A percentile compares a stretch with the other conserved stretches of the same genome.
Evolutionary conservation across 2,113 vertebrate genomes (phyloP).

Genomic region (Romanogobio albipinnatus): DNA sequence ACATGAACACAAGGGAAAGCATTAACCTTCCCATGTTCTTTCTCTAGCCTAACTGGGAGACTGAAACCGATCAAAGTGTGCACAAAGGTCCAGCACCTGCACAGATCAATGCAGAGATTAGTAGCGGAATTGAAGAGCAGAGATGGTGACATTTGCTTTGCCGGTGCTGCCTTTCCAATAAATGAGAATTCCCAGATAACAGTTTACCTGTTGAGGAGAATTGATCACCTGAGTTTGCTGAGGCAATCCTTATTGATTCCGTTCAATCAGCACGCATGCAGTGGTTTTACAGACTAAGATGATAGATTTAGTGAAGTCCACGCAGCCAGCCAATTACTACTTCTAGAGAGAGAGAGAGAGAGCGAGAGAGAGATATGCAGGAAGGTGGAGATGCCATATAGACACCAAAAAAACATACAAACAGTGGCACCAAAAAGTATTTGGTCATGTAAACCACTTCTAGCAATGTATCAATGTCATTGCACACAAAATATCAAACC

Average conservation of each 20-base stretch:
- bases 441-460: neutral
- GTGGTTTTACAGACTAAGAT: conserved; percentile 49
- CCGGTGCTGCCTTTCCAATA: conserved; percentile 28
- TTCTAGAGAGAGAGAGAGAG: neutral
- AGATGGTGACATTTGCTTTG: conserved; percentile 51
- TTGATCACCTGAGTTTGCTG: conserved; percentile 48
- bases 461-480: neutral
- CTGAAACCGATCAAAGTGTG: conserved; percentile 22
- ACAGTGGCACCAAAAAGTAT: too few species aligned
- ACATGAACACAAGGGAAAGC: conserved; percentile 9
- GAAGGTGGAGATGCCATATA: neutral
- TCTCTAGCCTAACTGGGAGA: conserved; percentile 9
- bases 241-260: conserved; percentile 52
- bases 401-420: too few species aligned
- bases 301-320: conserved; percentile 56
- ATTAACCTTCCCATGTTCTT: conserved; percentile 30
- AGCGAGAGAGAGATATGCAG: neutral
- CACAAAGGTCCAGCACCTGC: neutral
- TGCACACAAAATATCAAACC: neutral
- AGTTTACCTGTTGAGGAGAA: conserved; percentile 50
- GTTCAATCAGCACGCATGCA: conserved; percentile 42
- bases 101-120: conserved; percentile 52
- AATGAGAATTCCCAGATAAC: conserved; percentile 47
- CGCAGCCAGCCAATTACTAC: conserved; percentile 53
- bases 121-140: conserved; percentile 43